phyloP scores from a whole-genome alignment of 2,797 vertebrate species.

The Masticophis lateralis region DNA sequence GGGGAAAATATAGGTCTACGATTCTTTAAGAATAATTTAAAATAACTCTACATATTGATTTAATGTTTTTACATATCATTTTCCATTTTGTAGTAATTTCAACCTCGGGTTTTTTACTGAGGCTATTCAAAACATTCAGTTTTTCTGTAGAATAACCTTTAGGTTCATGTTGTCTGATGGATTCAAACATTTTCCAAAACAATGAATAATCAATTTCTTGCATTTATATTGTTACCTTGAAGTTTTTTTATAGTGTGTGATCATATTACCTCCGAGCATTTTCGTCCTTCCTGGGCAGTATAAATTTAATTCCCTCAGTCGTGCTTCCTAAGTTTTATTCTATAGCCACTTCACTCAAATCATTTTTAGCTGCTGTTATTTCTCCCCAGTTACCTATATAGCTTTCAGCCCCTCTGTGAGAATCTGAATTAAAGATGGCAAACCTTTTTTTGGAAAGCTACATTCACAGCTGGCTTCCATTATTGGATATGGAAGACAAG shows the following conservation, averaged over 20 bases:
- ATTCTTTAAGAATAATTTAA: not conserved
- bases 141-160: slow-evolving; percentile 33
- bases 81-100: slow-evolving; percentile 2
- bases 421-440: slow-evolving; percentile 31
- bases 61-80: not conserved
- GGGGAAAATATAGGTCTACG: not conserved
- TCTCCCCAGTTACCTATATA: slow-evolving; percentile 47
- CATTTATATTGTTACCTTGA: slow-evolving; percentile 58
- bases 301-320: slow-evolving; percentile 42
- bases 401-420: slow-evolving; percentile 16
- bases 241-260: slow-evolving; percentile 38
- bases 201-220: slow-evolving; percentile 47
- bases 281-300: slow-evolving; percentile 47
- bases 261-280: not conserved
- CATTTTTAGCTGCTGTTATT: slow-evolving; percentile 21
- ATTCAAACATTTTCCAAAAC: slow-evolving; percentile 42
- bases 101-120: not conserved
- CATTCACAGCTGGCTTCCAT: not conserved
- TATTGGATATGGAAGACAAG: not conserved
- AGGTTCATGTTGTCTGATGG: slow-evolving; percentile 38
- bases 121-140: slow-evolving; percentile 7
- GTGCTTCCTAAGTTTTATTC: slow-evolving; percentile 43
- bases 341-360: slow-evolving; percentile 27
- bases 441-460: not conserved
- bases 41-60: not conserved